A percentile compares a stretch with the other conserved stretches of the same genome.
phyloP scores from a whole-genome alignment of 2,113 vertebrate genomes.

The Sinocyclocheilus anshuiensis region DNA sequence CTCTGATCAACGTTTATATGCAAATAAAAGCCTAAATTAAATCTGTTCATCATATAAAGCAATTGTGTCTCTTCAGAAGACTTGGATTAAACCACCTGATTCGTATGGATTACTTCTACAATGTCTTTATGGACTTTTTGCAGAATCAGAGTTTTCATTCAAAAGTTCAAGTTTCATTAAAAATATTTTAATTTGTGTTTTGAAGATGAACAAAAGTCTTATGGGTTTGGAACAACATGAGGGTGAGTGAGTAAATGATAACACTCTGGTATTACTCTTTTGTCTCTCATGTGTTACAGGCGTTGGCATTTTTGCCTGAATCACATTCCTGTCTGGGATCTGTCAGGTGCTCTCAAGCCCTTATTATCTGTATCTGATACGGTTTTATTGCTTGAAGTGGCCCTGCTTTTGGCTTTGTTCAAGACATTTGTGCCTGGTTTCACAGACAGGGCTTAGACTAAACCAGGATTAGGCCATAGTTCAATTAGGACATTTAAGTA shows the following conservation, averaged over 20 bases:
- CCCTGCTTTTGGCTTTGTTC: neutral
- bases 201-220: neutral
- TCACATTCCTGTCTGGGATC: neutral
- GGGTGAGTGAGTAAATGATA: too few relatives aligned
- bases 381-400: neutral
- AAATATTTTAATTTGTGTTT: neutral
- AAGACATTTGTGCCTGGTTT: neutral
- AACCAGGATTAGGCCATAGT: too few relatives aligned
- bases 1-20: neutral
- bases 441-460: too few relatives aligned
- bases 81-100: too few relatives aligned
- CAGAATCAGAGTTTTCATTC: neutral
- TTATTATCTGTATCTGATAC: neutral
- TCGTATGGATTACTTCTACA: too few relatives aligned
- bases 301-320: neutral
- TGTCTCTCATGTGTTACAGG: neutral
- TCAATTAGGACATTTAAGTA: too few relatives aligned
- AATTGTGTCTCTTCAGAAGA: too few relatives aligned
- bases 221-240: neutral
- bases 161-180: neutral
- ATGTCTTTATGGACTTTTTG: too few relatives aligned
- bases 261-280: neutral
- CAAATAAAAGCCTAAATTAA: neutral
- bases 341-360: neutral
- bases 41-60: too few relatives aligned